Evolutionary conservation across 2,888 invertebrate species (phyloP).

Genomic region (Agrochola circellaris): DNA sequence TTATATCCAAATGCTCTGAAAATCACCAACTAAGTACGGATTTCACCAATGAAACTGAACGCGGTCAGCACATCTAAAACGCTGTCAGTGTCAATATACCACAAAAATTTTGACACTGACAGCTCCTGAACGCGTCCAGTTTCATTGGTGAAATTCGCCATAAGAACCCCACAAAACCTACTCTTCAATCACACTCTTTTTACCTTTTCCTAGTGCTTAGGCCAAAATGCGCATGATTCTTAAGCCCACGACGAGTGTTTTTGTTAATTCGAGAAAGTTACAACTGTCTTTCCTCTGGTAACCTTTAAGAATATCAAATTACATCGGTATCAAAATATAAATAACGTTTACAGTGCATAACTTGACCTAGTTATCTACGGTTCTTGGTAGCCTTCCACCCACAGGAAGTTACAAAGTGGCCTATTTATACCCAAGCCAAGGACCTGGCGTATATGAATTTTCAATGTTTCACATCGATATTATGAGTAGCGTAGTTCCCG

Average conservation of each 20-base stretch:
- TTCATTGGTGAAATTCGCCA: too few relatives aligned
- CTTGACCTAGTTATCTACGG: background rate
- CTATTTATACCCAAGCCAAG: background rate
- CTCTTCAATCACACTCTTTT: background rate
- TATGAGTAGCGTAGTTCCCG: background rate
- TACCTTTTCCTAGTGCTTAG: background rate
- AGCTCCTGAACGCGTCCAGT: too few relatives aligned
- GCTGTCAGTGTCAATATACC: too few relatives aligned
- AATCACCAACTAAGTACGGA: background rate
- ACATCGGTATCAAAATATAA: constrained; percentile 7
- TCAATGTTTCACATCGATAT: background rate
- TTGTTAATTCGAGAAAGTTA: background rate
- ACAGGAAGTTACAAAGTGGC: background rate
- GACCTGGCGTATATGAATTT: background rate
- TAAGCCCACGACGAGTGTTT: background rate
- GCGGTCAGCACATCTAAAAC: too few relatives aligned
- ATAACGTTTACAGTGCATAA: constrained; percentile 2
- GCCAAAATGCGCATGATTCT: background rate
- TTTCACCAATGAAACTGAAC: too few relatives aligned
- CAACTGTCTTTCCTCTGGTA: background rate
- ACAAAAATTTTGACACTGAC: too few relatives aligned
- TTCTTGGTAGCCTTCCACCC: background rate
- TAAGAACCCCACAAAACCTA: background rate
- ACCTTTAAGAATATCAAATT: background rate
- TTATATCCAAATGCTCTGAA: background rate